Conservation (phyloP, 2,797 vertebrate species). For the Brachyalestes nurse region DNA sequence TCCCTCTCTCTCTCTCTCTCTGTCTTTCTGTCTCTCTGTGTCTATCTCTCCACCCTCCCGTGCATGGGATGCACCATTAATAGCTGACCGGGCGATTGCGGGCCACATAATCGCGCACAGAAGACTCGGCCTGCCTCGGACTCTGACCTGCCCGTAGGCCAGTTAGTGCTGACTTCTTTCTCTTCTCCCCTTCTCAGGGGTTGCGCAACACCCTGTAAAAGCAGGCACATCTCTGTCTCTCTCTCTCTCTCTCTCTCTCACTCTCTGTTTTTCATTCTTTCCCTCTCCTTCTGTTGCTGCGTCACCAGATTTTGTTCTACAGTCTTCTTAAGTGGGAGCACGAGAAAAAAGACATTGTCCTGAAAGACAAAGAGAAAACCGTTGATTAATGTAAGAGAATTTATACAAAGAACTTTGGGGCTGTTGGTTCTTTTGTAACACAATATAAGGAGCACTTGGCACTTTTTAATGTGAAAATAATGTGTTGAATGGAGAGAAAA, state of each 20-base stretch:
- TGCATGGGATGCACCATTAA: constrained; percentile 65
- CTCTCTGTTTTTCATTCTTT: not conserved
- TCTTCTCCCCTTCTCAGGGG: not conserved
- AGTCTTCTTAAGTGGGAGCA: not conserved
- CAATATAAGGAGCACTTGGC: too few relatives aligned
- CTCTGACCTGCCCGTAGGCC: constrained; percentile 19
- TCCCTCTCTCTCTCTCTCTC: constrained; percentile 1
- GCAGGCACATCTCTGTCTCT: constrained; percentile 7
- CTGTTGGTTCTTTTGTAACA: not conserved
- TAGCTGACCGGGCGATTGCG: constrained; percentile 51
- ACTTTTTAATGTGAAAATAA: too few relatives aligned
- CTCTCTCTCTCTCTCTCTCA: not conserved
- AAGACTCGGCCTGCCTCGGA: constrained; percentile 31
- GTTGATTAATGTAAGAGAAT: too few relatives aligned
- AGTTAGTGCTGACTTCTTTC: constrained; percentile 28
- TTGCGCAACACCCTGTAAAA: constrained; percentile 27
- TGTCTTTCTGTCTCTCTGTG: not conserved
- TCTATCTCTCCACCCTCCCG: constrained; percentile 41
- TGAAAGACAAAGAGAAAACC: too few relatives aligned
- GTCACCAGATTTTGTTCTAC: not conserved
- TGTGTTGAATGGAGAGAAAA: too few relatives aligned
- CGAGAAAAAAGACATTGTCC: not conserved
- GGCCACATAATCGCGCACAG: constrained; percentile 29
- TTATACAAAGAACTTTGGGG: too few relatives aligned
- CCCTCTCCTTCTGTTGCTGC: not conserved